phyloP scores from a whole-genome alignment of 2,113 vertebrate genomes.

The Cervus canadensis region DNA sequence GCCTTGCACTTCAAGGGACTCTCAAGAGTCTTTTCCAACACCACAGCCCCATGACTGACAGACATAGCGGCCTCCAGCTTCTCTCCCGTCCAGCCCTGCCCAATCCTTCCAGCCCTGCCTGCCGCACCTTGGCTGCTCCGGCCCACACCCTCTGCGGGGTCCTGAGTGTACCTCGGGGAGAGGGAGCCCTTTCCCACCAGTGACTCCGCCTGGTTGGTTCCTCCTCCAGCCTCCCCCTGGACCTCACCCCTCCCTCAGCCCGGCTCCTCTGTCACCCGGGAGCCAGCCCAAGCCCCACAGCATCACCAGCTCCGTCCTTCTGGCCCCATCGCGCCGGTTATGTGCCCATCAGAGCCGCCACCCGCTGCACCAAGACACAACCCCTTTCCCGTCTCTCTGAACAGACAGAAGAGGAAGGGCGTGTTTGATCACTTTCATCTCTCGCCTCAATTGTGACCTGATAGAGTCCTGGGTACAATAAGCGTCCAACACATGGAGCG shows the following conservation, averaged over 20 bases:
- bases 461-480: background rate
- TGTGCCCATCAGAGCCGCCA: fast-evolving
- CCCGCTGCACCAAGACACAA: background rate
- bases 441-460: background rate
- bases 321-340: fast-evolving
- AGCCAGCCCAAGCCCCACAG: background rate
- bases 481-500: background rate
- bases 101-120: background rate
- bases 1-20: background rate
- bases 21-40: background rate
- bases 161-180: background rate
- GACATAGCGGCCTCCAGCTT: fast-evolving
- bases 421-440: background rate
- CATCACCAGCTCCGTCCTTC: background rate
- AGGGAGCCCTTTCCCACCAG: background rate
- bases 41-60: background rate
- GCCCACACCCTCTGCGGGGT: too few species aligned
- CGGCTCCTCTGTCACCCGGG: background rate
- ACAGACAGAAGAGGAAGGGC: background rate
- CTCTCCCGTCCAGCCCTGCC: background rate
- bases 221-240: background rate
- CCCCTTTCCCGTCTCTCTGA: background rate
- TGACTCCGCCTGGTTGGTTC: background rate
- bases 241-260: background rate
- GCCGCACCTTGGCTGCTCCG: background rate